Conservation (phyloP, 2,113 vertebrate species). For the Eublepharis macularius region DNA sequence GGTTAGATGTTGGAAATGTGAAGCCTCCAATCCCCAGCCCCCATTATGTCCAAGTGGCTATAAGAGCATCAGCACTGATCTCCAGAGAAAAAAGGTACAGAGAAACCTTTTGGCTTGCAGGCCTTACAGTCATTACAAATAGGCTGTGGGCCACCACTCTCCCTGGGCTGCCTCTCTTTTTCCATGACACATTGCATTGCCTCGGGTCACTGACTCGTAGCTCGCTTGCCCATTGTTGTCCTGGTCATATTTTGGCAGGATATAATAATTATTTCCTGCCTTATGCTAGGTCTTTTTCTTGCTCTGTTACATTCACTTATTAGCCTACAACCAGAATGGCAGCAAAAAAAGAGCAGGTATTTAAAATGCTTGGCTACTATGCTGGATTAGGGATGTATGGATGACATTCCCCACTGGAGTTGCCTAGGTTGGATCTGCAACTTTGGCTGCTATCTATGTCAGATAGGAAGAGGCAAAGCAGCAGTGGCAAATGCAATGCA, state of each 20-base stretch:
- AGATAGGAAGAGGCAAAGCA: neutral
- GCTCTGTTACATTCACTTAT: slow-evolving; percentile 44
- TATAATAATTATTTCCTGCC: slow-evolving; percentile 56
- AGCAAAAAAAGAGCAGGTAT: slow-evolving; percentile 52
- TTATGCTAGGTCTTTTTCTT: slow-evolving; percentile 59
- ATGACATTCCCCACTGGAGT: slow-evolving; percentile 53
- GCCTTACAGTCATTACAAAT: slow-evolving; percentile 63
- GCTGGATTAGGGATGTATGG: slow-evolving; percentile 21
- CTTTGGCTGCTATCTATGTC: neutral
- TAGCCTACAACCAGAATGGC: slow-evolving; percentile 56
- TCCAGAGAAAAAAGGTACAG: slow-evolving; percentile 63
- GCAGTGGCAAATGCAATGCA: neutral
- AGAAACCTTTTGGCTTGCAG: slow-evolving; percentile 64
- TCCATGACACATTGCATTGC: slow-evolving; percentile 66
- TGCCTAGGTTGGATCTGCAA: neutral
- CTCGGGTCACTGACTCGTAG: slow-evolving; percentile 70
- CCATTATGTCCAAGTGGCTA: slow-evolving; percentile 67
- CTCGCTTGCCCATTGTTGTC: slow-evolving; percentile 66
- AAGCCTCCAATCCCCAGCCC: slow-evolving; percentile 51
- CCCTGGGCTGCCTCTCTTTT: slow-evolving; percentile 70
- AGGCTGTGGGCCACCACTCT: slow-evolving; percentile 64
- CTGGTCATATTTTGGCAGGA: slow-evolving; percentile 69
- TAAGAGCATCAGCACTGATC: slow-evolving; percentile 61
- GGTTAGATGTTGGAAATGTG: slow-evolving; percentile 52
- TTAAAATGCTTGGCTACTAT: slow-evolving; percentile 58